These are phyloP conservation scores for Caerostris darwini DNA, from an alignment of 1,140 invertebrate species.

Conservation along the genomic window DNA sequence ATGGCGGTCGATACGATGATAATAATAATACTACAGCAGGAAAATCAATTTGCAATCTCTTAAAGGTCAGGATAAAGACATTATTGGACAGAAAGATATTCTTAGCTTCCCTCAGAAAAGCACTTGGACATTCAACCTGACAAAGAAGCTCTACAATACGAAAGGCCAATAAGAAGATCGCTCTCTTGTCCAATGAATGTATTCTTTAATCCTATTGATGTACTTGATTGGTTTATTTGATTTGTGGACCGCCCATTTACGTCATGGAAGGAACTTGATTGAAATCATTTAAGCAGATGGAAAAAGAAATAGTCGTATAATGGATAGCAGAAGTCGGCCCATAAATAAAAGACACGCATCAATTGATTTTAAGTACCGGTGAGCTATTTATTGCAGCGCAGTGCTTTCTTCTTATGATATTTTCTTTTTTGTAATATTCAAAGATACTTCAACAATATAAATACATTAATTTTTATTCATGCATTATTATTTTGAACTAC, in stretches of 20 bases:
- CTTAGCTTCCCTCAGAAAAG: neutral
- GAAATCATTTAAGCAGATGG: no score
- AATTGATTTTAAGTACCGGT: no score
- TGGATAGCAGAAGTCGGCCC: no score
- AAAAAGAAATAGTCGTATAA: no score
- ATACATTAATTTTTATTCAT: no score
- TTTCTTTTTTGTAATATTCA: no score
- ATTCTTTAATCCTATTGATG: neutral
- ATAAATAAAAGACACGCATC: no score
- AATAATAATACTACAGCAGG: neutral
- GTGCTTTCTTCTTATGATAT: no score
- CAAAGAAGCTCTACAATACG: neutral
- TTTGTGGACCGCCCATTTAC: neutral
- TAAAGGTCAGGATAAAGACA: neutral
- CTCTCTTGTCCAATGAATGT: neutral
- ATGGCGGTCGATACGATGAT: neutral
- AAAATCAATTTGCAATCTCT: neutral
- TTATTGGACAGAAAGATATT: neutral
- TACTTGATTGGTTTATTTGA: conserved; percentile 16
- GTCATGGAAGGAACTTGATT: neutral
- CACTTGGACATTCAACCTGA: neutral
- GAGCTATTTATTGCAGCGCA: no score
- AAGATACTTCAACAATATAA: no score
- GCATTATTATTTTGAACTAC: no score
- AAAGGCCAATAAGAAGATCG: neutral